Evolutionary conservation across 2,113 vertebrate genomes (phyloP).

Genomic region (Mobula hypostoma): DNA sequence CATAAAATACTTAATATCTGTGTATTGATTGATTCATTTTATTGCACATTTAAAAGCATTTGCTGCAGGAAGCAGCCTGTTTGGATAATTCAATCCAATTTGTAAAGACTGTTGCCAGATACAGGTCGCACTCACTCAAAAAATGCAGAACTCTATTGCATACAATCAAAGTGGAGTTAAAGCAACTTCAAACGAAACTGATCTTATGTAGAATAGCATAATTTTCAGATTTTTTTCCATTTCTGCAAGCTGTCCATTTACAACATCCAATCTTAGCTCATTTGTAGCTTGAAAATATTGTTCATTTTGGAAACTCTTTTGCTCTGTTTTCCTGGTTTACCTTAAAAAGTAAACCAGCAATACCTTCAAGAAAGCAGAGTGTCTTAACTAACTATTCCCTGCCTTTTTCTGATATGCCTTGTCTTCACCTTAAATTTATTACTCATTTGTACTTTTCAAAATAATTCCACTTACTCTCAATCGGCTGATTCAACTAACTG

Average conservation of each 20-base stretch:
- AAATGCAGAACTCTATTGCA: not conserved
- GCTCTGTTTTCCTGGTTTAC: too few species aligned
- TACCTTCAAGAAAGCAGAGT: not conserved
- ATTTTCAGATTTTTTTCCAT: not conserved
- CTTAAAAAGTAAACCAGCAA: too few species aligned
- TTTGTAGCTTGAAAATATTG: not conserved
- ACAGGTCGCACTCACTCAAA: too few species aligned
- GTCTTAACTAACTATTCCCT: not conserved
- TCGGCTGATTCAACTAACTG: not conserved
- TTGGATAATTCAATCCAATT: not conserved
- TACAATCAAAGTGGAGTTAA: not conserved
- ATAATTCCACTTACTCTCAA: not conserved
- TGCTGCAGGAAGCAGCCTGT: slow-evolving; percentile 3
- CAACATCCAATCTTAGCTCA: not conserved
- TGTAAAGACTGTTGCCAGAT: not conserved
- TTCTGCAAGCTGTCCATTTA: not conserved
- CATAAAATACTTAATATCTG: slow-evolving; percentile 8
- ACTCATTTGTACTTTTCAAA: not conserved
- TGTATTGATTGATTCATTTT: slow-evolving; percentile 14
- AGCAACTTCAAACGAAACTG: not conserved
- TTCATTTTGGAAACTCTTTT: not conserved
- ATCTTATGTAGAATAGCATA: not conserved
- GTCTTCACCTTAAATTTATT: not conserved
- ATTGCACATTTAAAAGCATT: not conserved
- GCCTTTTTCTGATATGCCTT: not conserved